Percentiles rank a stretch among this genome's conserved stretches.
These are phyloP conservation scores for Atherinosoma microstoma DNA, from an alignment of 2,797 vertebrate genomes.

Conservation along the genomic window DNA sequence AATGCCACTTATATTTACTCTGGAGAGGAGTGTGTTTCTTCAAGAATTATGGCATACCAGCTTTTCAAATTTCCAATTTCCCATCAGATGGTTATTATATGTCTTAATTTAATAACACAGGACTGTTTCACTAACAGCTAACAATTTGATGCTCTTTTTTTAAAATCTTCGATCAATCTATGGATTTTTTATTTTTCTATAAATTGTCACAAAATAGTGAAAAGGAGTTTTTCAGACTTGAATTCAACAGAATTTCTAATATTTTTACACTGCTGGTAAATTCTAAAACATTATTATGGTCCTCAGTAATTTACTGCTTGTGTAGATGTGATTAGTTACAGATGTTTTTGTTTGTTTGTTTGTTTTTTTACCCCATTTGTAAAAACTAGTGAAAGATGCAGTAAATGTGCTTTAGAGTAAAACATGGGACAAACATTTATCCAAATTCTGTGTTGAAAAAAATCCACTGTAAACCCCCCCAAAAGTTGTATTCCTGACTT, in stretches of 20 bases:
- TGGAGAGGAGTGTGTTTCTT: not conserved
- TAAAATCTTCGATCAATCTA: not conserved
- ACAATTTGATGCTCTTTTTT: not conserved
- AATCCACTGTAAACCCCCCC: too few relatives aligned
- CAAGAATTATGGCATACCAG: not conserved
- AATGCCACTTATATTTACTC: conserved; percentile 23
- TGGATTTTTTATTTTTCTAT: not conserved
- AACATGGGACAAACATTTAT: too few relatives aligned
- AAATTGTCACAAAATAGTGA: not conserved
- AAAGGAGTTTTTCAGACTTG: not conserved
- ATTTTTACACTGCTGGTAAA: not conserved
- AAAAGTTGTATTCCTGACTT: not conserved
- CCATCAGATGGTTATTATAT: not conserved
- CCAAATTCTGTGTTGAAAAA: too few relatives aligned
- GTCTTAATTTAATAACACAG: too few relatives aligned
- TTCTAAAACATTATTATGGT: not conserved
- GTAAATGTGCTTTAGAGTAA: too few relatives aligned
- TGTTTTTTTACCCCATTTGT: too few relatives aligned
- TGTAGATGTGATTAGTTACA: not conserved
- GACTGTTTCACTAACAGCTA: not conserved
- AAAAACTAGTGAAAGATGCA: too few relatives aligned
- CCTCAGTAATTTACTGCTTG: not conserved
- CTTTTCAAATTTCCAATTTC: not conserved
- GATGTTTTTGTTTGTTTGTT: too few relatives aligned
- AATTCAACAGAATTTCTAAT: not conserved